Conservation (phyloP, 2,113 vertebrate species). For the Columba livia region DNA sequence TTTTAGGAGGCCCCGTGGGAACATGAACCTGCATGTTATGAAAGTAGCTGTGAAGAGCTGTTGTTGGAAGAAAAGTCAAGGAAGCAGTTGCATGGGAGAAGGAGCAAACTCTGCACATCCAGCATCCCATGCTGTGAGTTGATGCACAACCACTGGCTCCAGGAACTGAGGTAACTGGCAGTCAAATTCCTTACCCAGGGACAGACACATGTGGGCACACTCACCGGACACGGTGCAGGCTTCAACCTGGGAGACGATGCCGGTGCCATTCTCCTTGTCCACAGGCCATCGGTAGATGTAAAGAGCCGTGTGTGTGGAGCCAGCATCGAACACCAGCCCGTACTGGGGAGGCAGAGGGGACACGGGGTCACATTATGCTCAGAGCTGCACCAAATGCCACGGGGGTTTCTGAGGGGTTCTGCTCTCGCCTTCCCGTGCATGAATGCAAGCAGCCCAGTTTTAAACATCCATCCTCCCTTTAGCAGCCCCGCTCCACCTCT, state of each 20-base stretch:
- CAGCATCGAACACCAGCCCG: slow-evolving; percentile 89
- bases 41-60: neutral
- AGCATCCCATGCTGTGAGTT: neutral
- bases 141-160: neutral
- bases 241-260: slow-evolving; percentile 84
- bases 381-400: neutral
- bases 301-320: slow-evolving; percentile 88
- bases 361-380: accelerated
- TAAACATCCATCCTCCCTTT: neutral
- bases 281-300: slow-evolving; percentile 86
- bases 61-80: neutral
- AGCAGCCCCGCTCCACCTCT: neutral
- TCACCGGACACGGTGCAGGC: slow-evolving; percentile 80
- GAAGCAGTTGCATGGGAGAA: accelerated
- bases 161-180: neutral
- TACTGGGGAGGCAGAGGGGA: slow-evolving; percentile 72
- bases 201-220: accelerated
- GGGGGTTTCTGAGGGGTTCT: neutral
- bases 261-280: slow-evolving; percentile 86
- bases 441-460: accelerated
- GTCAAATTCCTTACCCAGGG: neutral
- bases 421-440: accelerated
- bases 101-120: neutral
- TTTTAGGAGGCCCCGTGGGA: neutral
- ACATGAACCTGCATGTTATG: accelerated